Base-by-base conservation (phyloP, 2,797 vertebrate genomes). In the Tangara arthus region DNA sequence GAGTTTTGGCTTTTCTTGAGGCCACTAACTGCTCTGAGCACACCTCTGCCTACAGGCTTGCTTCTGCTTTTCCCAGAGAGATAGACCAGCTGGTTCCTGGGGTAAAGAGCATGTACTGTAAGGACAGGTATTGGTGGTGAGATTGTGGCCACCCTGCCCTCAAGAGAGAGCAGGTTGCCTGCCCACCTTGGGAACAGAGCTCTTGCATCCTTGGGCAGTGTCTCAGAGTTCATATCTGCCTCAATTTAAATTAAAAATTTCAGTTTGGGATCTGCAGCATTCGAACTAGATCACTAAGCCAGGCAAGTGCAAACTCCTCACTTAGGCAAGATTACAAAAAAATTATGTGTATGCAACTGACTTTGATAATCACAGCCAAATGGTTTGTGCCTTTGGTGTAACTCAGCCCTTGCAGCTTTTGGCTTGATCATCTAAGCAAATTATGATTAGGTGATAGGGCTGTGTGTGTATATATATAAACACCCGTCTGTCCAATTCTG, bases 1-100 rank as follows among this genome's bases (percentile, higher is more conserved):
- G 47, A 56, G 28, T n/a, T 69, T 56, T 7, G 26, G 0, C 5
- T 63, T 75, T 73, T 37, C 56, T 30, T 23, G 15, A 37, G 34
- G 61, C 47, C 14, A 1, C 8, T 49, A 16, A 11, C 23, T 66
- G 56, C 26, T 26, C 14, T 32, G 18, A 8, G 10, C 14, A 2
- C 4, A 3, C 18, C 6, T 57, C n/a, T 53, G 11, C 16, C 42
- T 37, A 1, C 23, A 46, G 64, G 3, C n/a, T 56, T 8, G 27
- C 27, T 39, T 37, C 34, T 55, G 41, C 47, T 55, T 77, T 70
- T 66, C 56, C 52, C 41, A 9, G 28, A 16, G 30, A 57, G 44
- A 5, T 1, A 2, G 21, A 10, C 28, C 32, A 12, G 41, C 12
- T 28, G 21, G 0, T 12, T 34, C 1, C 23, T 1, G 2, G 20